These are phyloP conservation scores for Triplophysa rosa DNA, from an alignment of 2,113 vertebrate species.

Conservation along the genomic window DNA sequence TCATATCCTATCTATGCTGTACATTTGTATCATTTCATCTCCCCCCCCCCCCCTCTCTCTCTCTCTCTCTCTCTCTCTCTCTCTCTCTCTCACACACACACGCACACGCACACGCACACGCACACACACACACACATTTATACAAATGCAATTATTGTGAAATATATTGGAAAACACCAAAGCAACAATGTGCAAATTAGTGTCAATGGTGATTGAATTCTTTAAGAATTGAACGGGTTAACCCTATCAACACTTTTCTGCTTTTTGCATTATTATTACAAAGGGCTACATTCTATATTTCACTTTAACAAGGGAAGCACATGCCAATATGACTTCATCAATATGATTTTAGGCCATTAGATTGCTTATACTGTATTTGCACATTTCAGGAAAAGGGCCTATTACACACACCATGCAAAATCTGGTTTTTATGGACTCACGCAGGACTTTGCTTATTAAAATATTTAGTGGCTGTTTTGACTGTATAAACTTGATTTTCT, in stretches of 20 bases:
- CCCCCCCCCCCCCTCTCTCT: too few species aligned
- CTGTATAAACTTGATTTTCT: neutral
- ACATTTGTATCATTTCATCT: too few species aligned
- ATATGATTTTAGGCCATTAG: conserved; percentile 2
- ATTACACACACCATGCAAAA: conserved; percentile 1
- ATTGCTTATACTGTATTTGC: conserved; percentile 2
- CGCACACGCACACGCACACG: too few species aligned
- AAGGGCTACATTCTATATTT: neutral
- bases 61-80: too few species aligned
- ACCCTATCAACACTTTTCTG: neutral
- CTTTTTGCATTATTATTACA: neutral
- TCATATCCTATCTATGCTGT: too few species aligned
- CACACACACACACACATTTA: too few species aligned
- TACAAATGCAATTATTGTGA: too few species aligned
- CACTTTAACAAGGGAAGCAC: neutral
- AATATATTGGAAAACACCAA: too few species aligned
- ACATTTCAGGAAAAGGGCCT: conserved; percentile 9
- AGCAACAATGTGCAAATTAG: too few species aligned
- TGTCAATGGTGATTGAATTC: neutral
- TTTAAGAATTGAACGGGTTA: neutral
- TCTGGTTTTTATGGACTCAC: neutral
- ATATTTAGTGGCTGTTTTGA: neutral
- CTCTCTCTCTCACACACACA: too few species aligned
- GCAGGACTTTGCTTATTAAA: neutral
- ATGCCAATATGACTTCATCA: neutral